Percentiles rank a stretch among this genome's conserved stretches.
Conservation (phyloP, 1,140 invertebrate species). For the Neodiprion pinetum region DNA sequence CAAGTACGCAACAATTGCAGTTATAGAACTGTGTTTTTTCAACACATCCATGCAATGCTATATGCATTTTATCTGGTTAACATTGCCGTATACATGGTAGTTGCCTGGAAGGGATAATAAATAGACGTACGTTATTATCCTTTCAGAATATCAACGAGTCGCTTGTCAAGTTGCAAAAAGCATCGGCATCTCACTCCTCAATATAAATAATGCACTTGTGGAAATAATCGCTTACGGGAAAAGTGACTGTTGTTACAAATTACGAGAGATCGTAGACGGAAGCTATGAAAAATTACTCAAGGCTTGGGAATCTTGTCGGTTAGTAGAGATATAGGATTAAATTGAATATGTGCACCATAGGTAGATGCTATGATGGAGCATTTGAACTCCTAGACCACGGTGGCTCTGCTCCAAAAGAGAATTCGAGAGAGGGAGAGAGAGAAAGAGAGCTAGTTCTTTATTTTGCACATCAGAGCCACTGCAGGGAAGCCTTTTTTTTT, state of each 20-base stretch:
- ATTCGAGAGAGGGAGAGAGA: too few relatives aligned
- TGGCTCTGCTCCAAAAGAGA: too few relatives aligned
- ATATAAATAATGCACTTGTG: slow-evolving; percentile 38
- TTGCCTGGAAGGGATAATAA: slow-evolving; percentile 2
- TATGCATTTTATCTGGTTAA: too few relatives aligned
- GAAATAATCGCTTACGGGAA: slow-evolving; percentile 34
- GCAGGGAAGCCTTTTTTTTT: too few relatives aligned
- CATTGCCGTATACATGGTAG: neutral
- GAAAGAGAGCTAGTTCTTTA: too few relatives aligned
- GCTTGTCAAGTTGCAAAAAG: slow-evolving; percentile 39
- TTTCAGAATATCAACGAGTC: slow-evolving; percentile 43
- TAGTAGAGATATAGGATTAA: neutral
- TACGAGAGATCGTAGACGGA: slow-evolving; percentile 38
- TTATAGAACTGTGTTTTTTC: too few relatives aligned
- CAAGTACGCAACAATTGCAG: too few relatives aligned
- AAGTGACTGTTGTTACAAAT: slow-evolving; percentile 20
- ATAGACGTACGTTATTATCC: too few relatives aligned
- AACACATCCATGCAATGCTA: too few relatives aligned
- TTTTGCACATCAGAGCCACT: too few relatives aligned
- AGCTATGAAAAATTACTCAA: slow-evolving; percentile 24
- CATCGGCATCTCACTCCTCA: slow-evolving; percentile 37
- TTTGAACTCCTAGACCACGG: too few relatives aligned
- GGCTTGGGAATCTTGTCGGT: neutral
- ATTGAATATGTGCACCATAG: neutral
- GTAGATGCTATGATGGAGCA: too few relatives aligned